Evolutionary conservation across 30 jellyfish, hydroid and myxozoan species (phyloP).

Genomic region (Hydractinia echinata): DNA sequence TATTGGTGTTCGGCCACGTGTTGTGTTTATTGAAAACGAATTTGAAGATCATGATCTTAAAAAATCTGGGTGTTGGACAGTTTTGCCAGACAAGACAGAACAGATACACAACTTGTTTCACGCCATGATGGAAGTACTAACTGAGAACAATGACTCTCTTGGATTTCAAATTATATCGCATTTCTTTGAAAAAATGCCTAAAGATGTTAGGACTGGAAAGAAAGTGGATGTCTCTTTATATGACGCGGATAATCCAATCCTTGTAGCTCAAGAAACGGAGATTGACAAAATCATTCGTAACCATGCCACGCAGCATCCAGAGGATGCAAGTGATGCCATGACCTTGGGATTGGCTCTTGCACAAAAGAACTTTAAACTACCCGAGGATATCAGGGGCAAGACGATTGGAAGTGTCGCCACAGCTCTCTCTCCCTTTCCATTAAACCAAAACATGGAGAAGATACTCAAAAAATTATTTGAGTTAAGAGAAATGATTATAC

Average conservation of each 20-base stretch:
- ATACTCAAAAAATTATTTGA: neutral
- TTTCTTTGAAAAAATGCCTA: neutral
- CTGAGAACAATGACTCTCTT: constrained; percentile 3
- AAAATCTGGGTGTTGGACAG: neutral
- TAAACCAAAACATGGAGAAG: neutral
- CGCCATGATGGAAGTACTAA: neutral
- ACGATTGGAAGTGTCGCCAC: neutral
- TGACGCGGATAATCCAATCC: neutral
- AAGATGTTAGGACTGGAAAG: neutral
- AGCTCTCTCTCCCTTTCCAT: neutral
- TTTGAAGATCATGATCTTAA: neutral
- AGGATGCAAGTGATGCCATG: neutral
- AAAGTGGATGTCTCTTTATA: neutral
- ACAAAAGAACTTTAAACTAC: neutral
- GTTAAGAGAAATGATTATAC: neutral
- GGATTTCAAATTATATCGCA: neutral
- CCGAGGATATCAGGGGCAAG: neutral
- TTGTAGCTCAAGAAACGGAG: neutral
- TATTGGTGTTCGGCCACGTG: neutral
- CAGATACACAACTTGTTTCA: neutral
- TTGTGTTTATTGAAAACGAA: neutral
- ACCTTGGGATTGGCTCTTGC: neutral
- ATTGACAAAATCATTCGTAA: neutral
- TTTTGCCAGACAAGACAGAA: neutral
- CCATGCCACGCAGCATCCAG: neutral